phyloP scores from a whole-genome alignment of 2,113 vertebrate species.

The Larimichthys crocea region DNA sequence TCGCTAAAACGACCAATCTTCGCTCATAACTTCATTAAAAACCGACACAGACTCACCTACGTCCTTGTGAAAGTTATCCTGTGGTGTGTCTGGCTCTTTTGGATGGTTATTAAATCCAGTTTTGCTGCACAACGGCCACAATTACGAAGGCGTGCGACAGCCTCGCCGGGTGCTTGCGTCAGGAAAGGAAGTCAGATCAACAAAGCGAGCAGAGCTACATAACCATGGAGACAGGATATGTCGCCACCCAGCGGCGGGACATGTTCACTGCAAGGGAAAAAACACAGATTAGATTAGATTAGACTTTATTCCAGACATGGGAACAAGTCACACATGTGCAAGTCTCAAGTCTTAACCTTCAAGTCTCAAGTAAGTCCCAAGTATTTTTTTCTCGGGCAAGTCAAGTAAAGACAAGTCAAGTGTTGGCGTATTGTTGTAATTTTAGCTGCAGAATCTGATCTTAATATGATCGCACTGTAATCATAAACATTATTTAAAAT shows the following conservation, averaged over 20 bases:
- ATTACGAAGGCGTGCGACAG: conserved; percentile 53
- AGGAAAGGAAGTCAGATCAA: conserved; percentile 68
- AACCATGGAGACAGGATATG: neutral
- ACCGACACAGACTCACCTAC: conserved; percentile 64
- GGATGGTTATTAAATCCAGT: conserved; percentile 68
- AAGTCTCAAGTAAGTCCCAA: too few species aligned
- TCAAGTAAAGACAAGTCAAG: too few species aligned
- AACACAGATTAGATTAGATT: too few species aligned
- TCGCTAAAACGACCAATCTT: rapidly evolving
- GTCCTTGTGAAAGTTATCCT: conserved; percentile 30
- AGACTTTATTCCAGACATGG: too few species aligned
- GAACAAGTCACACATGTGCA: too few species aligned
- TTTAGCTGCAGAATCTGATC: too few species aligned
- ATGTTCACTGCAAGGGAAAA: neutral
- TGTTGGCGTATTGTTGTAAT: too few species aligned
- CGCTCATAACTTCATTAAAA: rapidly evolving
- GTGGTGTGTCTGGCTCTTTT: neutral
- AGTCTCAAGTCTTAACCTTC: too few species aligned
- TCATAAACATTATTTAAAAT: too few species aligned
- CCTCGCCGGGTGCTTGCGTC: conserved; percentile 49
- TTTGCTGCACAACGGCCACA: conserved; percentile 63
- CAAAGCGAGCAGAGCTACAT: neutral
- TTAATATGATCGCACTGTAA: too few species aligned
- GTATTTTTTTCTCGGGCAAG: too few species aligned
- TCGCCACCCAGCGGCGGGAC: conserved; percentile 10